Evolutionary conservation across 2,113 vertebrate species (phyloP), one percentile per base, ranked within the genome.

Genomic region (Columbina picui): DNA sequence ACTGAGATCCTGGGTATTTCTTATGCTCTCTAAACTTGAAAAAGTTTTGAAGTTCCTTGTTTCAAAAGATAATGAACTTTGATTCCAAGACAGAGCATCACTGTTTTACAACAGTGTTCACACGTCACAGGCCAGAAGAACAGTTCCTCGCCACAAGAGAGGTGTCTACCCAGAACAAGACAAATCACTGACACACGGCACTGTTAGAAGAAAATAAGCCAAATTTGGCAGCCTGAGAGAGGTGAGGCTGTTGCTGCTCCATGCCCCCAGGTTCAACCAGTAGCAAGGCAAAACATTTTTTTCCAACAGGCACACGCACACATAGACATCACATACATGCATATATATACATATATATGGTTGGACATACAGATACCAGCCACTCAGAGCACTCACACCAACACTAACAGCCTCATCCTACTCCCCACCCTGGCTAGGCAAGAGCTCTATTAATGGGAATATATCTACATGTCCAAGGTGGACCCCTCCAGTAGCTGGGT

Each of bases 11-110:
- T 2, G 6, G 13, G 12, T 83, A 27, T 30, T 69, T 76, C 32
- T 83, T 76, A 43, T 23, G 49, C 29, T 32, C 43, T 71, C 39
- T 57, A 32, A 34, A 17, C 29, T 32, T 83, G 26, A 55, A 21
- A 65, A 90, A 65, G 17, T 80, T 85, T 87, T 56, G 18, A 80
- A 76, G 55, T 27, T 86, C 55, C 39, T 21, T 32, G 32, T 73
- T 89, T 69, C 19, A 36, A 41, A 95, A 81, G 39, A 57, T 34
- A 86, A 45, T 23, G 59, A 75, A 53, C 55, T 67, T 85, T 49
- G 49, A 29, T 65, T 55, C 49, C 41, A 50, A n/a, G 67, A 78
- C 17, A 73, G 32, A 80, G 30, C 45, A 86, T 34, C 55, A 61
- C 6, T 41, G n/a, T 38, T 69, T 76, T 71, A 84, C 27, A 71